Evolutionary conservation across 2,797 vertebrate genomes (phyloP), one percentile per base, ranked within the genome.

Genomic region (Anas bernieri): DNA sequence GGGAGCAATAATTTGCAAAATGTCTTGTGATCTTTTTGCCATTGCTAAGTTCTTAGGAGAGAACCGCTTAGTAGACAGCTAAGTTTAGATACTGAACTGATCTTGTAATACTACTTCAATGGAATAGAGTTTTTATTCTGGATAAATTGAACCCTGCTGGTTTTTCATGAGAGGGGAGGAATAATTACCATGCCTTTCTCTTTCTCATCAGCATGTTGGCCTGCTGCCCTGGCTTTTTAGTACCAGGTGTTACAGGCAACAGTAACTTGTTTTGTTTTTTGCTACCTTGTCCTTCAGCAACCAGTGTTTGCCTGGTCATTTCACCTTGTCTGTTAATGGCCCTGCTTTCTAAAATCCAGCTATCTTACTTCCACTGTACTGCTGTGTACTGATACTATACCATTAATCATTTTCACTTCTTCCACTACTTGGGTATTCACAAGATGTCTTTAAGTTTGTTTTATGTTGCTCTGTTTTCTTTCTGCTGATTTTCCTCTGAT

Each of bases 371-470:
- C 25, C n/a, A 52, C 30, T 66, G 35, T 30, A 62, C 54, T 90
- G 33, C 21, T 76, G 25, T 56, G 68, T 72, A 64, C 69, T 83
- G 76, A n/a, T 81, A 35, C 30, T 68, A 35, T 7, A 48, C 26
- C 50, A 78, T 92, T 95, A 93, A 96, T 95, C 86, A 68, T 80
- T 86, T 95, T 89, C 76, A 28, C 58, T 85, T 85, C 64, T 89
- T 28, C 48, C 7, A 7, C 86, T 93, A 48, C 77, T 91, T 91
- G 46, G 8, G 30, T 77, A 92, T 95, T 94, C 88, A 88, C 73
- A 66, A 85, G 43, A 73, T 45, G 59, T 69, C 50, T 54, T 72
- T 30, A 88, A 62, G 58, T 58, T 64, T 91, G 31, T 59, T 81
- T 89, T 94, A 39, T 83, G 69, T 78, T 81, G 30, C 55, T 89